A percentile compares a stretch with the other conserved stretches of the same genome.
Conservation (phyloP, 2,888 invertebrate genomes). For the Allygus modestus region DNA sequence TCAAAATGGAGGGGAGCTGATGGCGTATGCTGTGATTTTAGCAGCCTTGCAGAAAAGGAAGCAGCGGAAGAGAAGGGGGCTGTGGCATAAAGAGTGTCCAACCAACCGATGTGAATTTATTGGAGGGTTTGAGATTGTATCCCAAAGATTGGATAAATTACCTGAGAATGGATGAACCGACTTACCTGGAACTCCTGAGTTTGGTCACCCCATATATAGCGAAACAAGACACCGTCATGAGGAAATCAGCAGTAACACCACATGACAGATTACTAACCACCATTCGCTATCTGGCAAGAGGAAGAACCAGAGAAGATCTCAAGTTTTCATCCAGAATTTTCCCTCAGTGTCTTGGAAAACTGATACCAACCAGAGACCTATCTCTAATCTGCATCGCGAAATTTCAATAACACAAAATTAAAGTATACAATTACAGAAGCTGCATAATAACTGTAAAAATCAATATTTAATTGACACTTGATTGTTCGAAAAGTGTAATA, state of each 20-base stretch:
- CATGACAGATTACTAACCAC: slow-evolving; percentile 64
- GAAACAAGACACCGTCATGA: slow-evolving; percentile 64
- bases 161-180: slow-evolving; percentile 59
- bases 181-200: slow-evolving; percentile 42
- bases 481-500: no score
- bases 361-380: slow-evolving; percentile 34
- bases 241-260: slow-evolving; percentile 61
- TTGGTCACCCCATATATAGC: slow-evolving; percentile 52
- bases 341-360: slow-evolving; percentile 36
- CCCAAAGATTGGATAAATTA: slow-evolving; percentile 58
- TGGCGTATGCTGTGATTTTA: no score
- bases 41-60: slow-evolving; percentile 24
- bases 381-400: slow-evolving; percentile 11
- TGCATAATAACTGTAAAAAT: no score
- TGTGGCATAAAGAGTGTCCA: neutral
- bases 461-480: no score
- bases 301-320: slow-evolving; percentile 63
- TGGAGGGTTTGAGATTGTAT: no score
- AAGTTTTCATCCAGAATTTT: slow-evolving; percentile 49
- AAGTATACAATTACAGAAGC: no score
- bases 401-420: no score
- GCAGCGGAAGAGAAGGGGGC: slow-evolving; percentile 1
- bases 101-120: neutral
- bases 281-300: slow-evolving; percentile 63
- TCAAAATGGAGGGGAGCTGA: no score